phyloP scores from a whole-genome alignment of 2,888 invertebrate genomes.

The Drosophila mimetica region DNA sequence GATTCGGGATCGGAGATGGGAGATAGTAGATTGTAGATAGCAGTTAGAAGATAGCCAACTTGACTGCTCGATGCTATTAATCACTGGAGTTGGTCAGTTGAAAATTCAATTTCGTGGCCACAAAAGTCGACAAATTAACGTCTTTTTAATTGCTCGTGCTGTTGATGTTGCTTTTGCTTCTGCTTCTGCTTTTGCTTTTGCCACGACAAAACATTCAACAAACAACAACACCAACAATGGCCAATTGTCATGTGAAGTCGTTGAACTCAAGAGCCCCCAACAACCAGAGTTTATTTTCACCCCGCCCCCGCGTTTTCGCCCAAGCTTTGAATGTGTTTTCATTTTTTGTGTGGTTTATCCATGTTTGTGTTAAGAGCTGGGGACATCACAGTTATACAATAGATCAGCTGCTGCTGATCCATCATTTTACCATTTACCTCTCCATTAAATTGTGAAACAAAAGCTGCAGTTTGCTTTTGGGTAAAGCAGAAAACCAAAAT shows the following conservation, averaged over 20 bases:
- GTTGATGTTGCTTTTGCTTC: constrained; percentile 3
- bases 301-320: neutral
- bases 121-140: constrained; percentile 73
- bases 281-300: constrained; percentile 29
- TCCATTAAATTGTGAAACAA: constrained; percentile 28
- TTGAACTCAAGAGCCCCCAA: constrained; percentile 56
- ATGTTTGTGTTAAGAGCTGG: constrained; percentile 4
- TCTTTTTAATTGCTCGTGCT: constrained; percentile 66
- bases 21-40: no score
- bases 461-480: constrained; percentile 19
- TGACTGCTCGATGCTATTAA: constrained; percentile 48
- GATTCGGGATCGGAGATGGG: constrained; percentile 21
- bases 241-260: constrained; percentile 52
- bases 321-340: constrained; percentile 6
- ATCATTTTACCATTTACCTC: constrained; percentile 19
- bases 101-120: constrained; percentile 66
- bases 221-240: constrained; percentile 33
- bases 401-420: constrained; percentile 42
- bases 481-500: constrained; percentile 15
- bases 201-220: constrained; percentile 35
- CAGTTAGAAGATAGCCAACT: constrained; percentile 4
- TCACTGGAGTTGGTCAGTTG: constrained; percentile 56
- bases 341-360: constrained; percentile 12
- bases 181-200: constrained; percentile 10
- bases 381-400: constrained; percentile 33